phyloP scores from a whole-genome alignment of 2,797 vertebrate genomes.

The Sebastes oblongus region DNA sequence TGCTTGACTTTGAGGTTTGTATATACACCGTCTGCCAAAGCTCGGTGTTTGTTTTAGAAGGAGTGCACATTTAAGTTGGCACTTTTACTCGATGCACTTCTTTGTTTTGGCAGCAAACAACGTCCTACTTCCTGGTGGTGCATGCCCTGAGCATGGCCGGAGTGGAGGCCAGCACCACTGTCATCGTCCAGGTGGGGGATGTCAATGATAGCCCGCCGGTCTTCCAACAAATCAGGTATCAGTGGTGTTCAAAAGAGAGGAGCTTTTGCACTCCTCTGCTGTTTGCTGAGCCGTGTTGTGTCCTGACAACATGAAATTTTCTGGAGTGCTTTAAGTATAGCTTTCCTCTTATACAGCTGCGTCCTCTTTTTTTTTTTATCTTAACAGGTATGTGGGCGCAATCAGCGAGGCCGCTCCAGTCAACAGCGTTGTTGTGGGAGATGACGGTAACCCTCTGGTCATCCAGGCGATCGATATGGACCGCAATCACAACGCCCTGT shows the following conservation, averaged over 20 bases:
- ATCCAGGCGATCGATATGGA: constrained; percentile 91
- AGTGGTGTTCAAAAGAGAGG: not conserved
- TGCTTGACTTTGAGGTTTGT: constrained; percentile 90
- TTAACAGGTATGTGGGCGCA: constrained; percentile 85
- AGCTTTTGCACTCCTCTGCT: not conserved
- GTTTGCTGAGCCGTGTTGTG: not conserved
- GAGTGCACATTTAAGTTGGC: not conserved
- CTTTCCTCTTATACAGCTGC: not conserved
- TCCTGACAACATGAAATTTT: not conserved
- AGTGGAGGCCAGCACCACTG: constrained; percentile 84
- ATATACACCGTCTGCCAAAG: not conserved
- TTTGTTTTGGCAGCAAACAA: constrained; percentile 63
- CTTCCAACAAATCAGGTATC: constrained; percentile 87
- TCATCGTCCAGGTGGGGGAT: constrained; percentile 89
- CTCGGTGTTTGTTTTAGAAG: not conserved
- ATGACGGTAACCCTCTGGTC: constrained; percentile 88
- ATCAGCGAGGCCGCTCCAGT: constrained; percentile 92
- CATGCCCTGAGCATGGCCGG: constrained; percentile 93
- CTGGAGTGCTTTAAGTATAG: not conserved
- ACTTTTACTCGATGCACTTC: not conserved
- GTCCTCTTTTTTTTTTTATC: not conserved
- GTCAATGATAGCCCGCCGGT: constrained; percentile 91
- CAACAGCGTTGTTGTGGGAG: constrained; percentile 91
- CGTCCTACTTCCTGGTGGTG: constrained; percentile 84
- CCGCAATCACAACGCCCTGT: constrained; percentile 90